Evolutionary conservation across 2,888 invertebrate species (phyloP).

Genomic region (Leucoma salicis): DNA sequence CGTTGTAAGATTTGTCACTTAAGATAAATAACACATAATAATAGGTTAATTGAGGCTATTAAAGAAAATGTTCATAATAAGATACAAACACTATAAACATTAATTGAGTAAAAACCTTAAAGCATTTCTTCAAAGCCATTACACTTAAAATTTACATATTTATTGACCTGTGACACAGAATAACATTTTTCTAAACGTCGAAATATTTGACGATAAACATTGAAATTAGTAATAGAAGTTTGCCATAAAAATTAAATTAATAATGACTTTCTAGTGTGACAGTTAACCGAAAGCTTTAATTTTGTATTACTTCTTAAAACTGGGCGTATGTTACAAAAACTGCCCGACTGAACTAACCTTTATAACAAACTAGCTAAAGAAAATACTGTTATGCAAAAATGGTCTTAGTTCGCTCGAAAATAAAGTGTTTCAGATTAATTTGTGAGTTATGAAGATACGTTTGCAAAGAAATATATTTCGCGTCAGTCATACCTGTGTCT

Average conservation of each 20-base stretch:
- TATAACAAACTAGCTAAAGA: constrained; percentile 5
- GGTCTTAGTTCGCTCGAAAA: fast-evolving
- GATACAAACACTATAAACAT: too few relatives aligned
- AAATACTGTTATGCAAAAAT: not conserved
- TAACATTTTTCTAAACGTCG: constrained; percentile 10
- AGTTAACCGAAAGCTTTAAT: constrained; percentile 61
- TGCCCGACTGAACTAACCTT: constrained; percentile 31
- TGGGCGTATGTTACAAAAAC: constrained; percentile 50
- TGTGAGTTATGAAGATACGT: constrained; percentile 9
- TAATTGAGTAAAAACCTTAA: too few relatives aligned
- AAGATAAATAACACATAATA: too few relatives aligned
- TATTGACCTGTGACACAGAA: constrained; percentile 4
- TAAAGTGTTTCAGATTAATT: constrained; percentile 1
- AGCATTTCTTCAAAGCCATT: too few relatives aligned
- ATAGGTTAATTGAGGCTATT: too few relatives aligned
- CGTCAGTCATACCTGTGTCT: constrained; percentile 53
- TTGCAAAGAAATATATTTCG: constrained; percentile 42
- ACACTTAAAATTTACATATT: too few relatives aligned
- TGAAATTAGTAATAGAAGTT: constrained; percentile 20
- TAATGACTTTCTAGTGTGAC: constrained; percentile 59
- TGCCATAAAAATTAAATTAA: constrained; percentile 48
- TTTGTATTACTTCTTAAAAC: constrained; percentile 45
- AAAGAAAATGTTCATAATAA: too few relatives aligned
- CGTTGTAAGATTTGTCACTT: too few relatives aligned
- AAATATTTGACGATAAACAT: constrained; percentile 14